phyloP scores from a whole-genome alignment of 2,888 invertebrate species.

The Andrena marginata region DNA sequence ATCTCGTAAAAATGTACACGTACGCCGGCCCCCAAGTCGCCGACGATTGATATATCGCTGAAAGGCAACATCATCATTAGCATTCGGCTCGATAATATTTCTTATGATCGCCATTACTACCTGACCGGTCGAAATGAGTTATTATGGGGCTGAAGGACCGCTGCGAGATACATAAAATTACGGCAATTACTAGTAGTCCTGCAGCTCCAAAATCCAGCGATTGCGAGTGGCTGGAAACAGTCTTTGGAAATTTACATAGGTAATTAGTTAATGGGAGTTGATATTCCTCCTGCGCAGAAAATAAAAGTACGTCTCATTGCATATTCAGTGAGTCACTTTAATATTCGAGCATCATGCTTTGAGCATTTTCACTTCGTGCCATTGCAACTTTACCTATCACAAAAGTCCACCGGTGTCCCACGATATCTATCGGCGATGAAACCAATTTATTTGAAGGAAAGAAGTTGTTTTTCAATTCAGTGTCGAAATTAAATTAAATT shows the following conservation, averaged over 20 bases:
- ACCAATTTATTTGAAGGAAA: too few relatives aligned
- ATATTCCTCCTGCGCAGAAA: neutral
- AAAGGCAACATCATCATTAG: constrained; percentile 59
- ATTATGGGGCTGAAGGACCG: constrained; percentile 28
- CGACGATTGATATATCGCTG: constrained; percentile 57
- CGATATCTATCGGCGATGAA: too few relatives aligned
- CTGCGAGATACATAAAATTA: constrained; percentile 38
- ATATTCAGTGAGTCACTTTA: too few relatives aligned
- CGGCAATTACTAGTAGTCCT: constrained; percentile 13
- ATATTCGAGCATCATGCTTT: neutral
- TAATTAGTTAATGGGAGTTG: neutral
- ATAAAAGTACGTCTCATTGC: too few relatives aligned
- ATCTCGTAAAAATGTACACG: constrained; percentile 23
- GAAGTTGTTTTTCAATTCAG: too few relatives aligned
- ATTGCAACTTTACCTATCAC: too few relatives aligned
- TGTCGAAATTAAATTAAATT: too few relatives aligned
- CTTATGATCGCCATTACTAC: constrained; percentile 39
- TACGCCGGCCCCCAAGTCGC: constrained; percentile 17
- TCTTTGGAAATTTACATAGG: neutral
- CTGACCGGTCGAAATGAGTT: constrained; percentile 37
- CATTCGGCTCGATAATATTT: constrained; percentile 54
- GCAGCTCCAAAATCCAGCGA: constrained; percentile 4
- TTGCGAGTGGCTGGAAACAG: neutral
- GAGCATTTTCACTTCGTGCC: neutral
- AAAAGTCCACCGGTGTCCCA: too few relatives aligned